Evolutionary conservation across 1,140 invertebrate genomes (phyloP).

Genomic region (Antheraea mylitta): DNA sequence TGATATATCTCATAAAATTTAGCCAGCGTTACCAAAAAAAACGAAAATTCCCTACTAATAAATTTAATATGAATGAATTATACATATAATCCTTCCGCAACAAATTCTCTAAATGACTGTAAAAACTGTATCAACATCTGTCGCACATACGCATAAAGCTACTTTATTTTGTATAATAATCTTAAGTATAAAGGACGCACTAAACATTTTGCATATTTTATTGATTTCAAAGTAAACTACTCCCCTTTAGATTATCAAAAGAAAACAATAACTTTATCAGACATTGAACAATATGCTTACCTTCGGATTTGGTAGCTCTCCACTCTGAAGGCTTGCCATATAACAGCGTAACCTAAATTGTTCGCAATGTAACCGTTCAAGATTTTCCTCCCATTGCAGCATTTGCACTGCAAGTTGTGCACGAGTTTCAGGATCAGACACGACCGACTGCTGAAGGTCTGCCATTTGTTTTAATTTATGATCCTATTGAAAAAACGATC

Average conservation of each 20-base stretch:
- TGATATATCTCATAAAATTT: too few species aligned
- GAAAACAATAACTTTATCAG: neutral
- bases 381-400: slow-evolving; percentile 97
- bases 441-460: slow-evolving; percentile 96
- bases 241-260: neutral
- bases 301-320: slow-evolving; percentile 98
- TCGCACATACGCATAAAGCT: too few species aligned
- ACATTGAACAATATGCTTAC: slow-evolving; percentile 75
- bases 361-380: slow-evolving; percentile 97
- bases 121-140: too few species aligned
- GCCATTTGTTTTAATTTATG: slow-evolving; percentile 98
- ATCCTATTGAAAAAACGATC: slow-evolving; percentile 82
- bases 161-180: too few species aligned
- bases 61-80: too few species aligned
- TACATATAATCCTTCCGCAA: too few species aligned
- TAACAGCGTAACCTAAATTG: slow-evolving; percentile 97
- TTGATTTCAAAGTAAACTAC: too few species aligned
- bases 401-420: slow-evolving; percentile 96
- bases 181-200: too few species aligned
- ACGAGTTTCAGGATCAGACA: slow-evolving; percentile 93
- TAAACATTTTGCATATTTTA: too few species aligned
- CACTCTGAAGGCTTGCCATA: slow-evolving; percentile 96
- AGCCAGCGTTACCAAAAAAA: too few species aligned
- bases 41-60: too few species aligned
- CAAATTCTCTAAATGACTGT: too few species aligned